These are phyloP conservation scores for Noctua fimbriata DNA, from an alignment of 2,888 invertebrate species.

Conservation along the genomic window DNA sequence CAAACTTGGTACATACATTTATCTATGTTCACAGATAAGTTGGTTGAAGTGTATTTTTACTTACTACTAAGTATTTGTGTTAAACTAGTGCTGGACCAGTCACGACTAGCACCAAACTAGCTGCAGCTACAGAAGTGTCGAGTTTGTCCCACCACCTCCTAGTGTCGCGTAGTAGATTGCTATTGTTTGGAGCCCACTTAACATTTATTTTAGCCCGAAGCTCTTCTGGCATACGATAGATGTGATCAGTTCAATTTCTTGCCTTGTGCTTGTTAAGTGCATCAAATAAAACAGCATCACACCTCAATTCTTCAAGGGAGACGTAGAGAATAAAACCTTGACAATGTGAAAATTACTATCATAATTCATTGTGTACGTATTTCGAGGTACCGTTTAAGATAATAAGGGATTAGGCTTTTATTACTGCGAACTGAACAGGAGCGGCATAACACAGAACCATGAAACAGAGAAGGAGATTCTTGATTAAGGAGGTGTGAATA, in stretches of 20 bases:
- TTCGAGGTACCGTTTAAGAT: slow-evolving; percentile 37
- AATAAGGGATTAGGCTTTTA: slow-evolving; percentile 52
- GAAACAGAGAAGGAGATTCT: neutral
- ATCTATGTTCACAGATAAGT: neutral
- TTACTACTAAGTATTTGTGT: neutral
- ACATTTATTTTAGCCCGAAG: neutral
- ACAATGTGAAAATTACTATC: slow-evolving; percentile 10
- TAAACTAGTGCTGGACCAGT: neutral
- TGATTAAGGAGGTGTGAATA: neutral
- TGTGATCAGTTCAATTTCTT: neutral
- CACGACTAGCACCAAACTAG: neutral
- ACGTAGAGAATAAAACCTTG: neutral
- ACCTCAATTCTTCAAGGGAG: neutral
- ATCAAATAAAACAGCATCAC: neutral
- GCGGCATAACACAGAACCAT: slow-evolving; percentile 14
- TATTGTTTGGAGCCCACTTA: neutral
- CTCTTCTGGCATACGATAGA: neutral
- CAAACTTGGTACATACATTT: neutral
- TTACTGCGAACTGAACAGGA: slow-evolving; percentile 16
- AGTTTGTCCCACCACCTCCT: neutral
- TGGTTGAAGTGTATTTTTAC: neutral
- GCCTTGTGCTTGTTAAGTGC: neutral
- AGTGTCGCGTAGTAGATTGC: neutral
- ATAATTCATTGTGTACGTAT: slow-evolving; percentile 47
- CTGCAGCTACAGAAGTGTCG: neutral